Evolutionary conservation across 35 echinoderm and acorn worm species (phyloP).

Genomic region (Apostichopus californicus): DNA sequence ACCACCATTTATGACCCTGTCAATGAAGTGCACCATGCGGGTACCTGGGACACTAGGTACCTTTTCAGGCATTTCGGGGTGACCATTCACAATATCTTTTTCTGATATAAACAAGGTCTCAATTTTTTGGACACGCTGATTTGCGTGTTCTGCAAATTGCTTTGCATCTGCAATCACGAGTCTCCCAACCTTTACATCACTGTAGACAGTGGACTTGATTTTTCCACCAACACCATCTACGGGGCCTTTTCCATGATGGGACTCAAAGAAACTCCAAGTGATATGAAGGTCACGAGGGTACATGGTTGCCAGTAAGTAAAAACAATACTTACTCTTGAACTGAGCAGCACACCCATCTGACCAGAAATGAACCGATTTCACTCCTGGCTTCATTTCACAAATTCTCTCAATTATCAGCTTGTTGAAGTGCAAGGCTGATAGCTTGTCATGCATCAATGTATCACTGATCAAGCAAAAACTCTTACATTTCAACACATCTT

Average conservation of each 20-base stretch:
- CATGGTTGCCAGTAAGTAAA: not conserved
- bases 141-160: not conserved
- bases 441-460: constrained; percentile 13
- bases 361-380: constrained; percentile 46
- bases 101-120: not conserved
- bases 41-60: not conserved
- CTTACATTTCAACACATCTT: constrained; percentile 9
- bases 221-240: constrained; percentile 40
- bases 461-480: constrained; percentile 27
- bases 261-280: constrained; percentile 54
- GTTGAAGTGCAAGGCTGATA: constrained; percentile 23
- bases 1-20: not conserved
- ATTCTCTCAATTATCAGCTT: constrained; percentile 20
- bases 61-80: constrained; percentile 8
- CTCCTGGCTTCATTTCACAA: not conserved
- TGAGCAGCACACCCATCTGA: constrained; percentile 45
- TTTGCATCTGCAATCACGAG: constrained; percentile 17
- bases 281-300: constrained; percentile 44
- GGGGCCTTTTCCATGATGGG: constrained; percentile 13
- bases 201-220: constrained; percentile 13
- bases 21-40: constrained; percentile 14
- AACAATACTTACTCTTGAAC: constrained; percentile 47
- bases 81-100: not conserved
- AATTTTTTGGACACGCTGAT: not conserved
- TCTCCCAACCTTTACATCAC: constrained; percentile 13